Evolutionary conservation across 2,113 vertebrate species (phyloP), one percentile per base, ranked within the genome.

Genomic region (Taxidea taxus): DNA sequence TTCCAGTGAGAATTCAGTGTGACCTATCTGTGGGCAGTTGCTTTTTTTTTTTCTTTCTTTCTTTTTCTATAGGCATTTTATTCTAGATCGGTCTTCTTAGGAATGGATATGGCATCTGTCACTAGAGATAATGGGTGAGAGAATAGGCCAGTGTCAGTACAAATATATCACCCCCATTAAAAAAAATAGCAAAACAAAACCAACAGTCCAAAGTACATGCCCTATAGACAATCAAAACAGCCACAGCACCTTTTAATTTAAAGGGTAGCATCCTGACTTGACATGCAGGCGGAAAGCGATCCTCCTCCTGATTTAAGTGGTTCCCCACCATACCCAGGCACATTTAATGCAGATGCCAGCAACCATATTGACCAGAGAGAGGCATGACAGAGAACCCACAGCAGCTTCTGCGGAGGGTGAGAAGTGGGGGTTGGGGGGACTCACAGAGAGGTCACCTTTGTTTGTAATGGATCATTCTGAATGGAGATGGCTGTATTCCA

Each of bases 1-100:
- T 29, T 37, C 13, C 18, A 87, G 9, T 51, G 75, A 93, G 66
- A 94, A 84, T 49, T 83, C 37, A 88, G 4, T 37, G 4, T 91
- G 37, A 39, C 23, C 37, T 4, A 90, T 34, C 1, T 89, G 27
- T 68, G 27, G 64, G 31, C 7, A 90, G 20, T 58, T 93, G 80
- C 51, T 34, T 58, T 72, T 47, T 16, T 37, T 14, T 34, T 25
- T 25, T 37, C 10, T n/a, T 4, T n/a, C 42, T 21, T 80, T 60
- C 70, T 11, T 49, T 94, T 84, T 62, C 85, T 66, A 18, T 31
- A 51, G 18, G 12, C 3, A 72, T 94, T 95, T 95, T 92, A 88
- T 56, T 90, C 25, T 82, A 85, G 54, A 70, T 60, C 4, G 34
- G 58, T 82, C 54, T 47, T 90, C 72, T 96, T 62, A 29, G 47